Evolutionary conservation across 1,140 invertebrate genomes (phyloP).

Genomic region (Agraylea sexmaculata): DNA sequence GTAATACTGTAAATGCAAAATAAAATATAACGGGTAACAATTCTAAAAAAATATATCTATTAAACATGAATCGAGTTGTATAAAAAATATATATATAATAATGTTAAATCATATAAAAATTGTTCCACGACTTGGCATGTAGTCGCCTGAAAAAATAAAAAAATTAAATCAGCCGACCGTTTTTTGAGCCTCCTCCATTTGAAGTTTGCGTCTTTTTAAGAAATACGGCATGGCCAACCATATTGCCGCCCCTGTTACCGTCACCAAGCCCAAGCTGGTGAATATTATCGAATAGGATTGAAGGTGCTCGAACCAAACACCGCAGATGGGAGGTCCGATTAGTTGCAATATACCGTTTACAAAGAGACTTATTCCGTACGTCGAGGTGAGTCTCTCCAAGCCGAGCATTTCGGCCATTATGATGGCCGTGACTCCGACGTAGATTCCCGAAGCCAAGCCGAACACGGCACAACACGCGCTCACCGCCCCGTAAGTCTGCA

Average conservation of each 20-base stretch:
- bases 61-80: too few species aligned
- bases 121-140: too few species aligned
- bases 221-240: constrained; percentile 65
- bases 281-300: constrained; percentile 58
- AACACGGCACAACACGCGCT: constrained; percentile 61
- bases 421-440: constrained; percentile 71
- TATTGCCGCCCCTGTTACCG: constrained; percentile 58
- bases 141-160: too few species aligned
- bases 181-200: neutral
- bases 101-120: too few species aligned
- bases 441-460: constrained; percentile 72
- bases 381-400: constrained; percentile 67
- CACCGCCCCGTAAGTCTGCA: constrained; percentile 43
- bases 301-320: constrained; percentile 50
- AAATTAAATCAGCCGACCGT: neutral
- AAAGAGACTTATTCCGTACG: constrained; percentile 74
- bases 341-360: constrained; percentile 71
- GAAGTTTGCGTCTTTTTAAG: constrained; percentile 40
- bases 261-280: constrained; percentile 54
- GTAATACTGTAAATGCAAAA: too few species aligned
- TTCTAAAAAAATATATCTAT: too few species aligned
- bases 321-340: constrained; percentile 67
- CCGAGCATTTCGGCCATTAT: constrained; percentile 79
- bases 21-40: too few species aligned
- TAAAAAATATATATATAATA: too few species aligned